Percentiles rank a stretch among this genome's conserved stretches.
Conservation (phyloP, 2,113 vertebrate genomes). For the Theristicus caerulescens region DNA sequence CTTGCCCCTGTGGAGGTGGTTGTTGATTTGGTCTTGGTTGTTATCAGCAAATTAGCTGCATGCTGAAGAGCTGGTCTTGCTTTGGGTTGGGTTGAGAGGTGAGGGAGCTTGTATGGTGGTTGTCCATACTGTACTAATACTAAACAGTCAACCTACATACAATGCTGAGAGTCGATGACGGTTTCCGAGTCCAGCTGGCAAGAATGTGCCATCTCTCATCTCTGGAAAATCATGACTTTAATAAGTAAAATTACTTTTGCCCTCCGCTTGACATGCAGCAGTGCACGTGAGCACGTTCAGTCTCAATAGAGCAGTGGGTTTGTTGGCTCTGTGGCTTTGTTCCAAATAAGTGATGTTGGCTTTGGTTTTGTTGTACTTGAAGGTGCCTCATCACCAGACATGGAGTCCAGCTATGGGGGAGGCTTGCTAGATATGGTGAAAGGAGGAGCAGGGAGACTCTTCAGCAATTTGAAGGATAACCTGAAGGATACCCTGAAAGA, state of each 20-base stretch:
- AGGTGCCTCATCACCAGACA: slow-evolving; percentile 85
- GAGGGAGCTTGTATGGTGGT: neutral
- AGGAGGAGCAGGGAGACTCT: slow-evolving; percentile 95
- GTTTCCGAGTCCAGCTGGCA: neutral
- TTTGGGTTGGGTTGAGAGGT: neutral
- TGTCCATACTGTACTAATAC: neutral
- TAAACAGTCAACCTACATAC: fast-evolving
- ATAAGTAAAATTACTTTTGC: neutral
- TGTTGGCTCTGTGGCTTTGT: neutral
- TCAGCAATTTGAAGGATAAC: slow-evolving; percentile 99
- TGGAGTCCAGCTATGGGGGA: slow-evolving; percentile 91
- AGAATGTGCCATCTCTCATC: neutral
- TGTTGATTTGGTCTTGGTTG: neutral
- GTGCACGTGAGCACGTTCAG: fast-evolving
- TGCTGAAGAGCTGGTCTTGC: neutral
- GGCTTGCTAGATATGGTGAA: slow-evolving; percentile 98
- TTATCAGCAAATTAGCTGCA: neutral
- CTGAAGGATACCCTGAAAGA: slow-evolving; percentile 97
- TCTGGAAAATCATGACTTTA: neutral
- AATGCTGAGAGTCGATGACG: fast-evolving
- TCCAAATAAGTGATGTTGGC: neutral
- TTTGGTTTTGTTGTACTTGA: slow-evolving; percentile 9
- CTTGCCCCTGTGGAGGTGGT: neutral
- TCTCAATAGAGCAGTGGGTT: neutral
- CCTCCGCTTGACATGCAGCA: fast-evolving